A percentile compares a stretch with the other conserved stretches of the same genome.
Evolutionary conservation across 2,888 invertebrate species (phyloP).

Genomic region (Megalurothrips usitatus): DNA sequence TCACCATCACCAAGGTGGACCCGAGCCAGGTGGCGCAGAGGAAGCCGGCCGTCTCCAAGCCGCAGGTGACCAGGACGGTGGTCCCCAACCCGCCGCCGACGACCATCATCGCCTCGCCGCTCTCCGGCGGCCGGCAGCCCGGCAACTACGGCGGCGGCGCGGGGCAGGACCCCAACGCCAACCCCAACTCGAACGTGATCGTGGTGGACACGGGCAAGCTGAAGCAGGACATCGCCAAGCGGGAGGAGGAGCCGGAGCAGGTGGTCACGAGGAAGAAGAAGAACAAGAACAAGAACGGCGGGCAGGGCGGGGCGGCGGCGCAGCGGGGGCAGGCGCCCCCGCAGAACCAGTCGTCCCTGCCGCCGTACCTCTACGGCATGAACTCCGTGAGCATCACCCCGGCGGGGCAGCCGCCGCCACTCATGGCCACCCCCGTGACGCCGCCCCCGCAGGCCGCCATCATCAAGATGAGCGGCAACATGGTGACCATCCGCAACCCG

Average conservation of each 20-base stretch:
- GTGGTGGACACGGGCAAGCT: slow-evolving; percentile 58
- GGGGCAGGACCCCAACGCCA: slow-evolving; percentile 35
- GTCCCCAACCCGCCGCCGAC: neutral
- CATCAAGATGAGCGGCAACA: slow-evolving; percentile 63
- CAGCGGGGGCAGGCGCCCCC: neutral
- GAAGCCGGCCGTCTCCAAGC: slow-evolving; percentile 9
- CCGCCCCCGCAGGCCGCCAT: slow-evolving; percentile 57
- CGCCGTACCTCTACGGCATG: neutral
- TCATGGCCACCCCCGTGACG: neutral
- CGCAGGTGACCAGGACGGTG: neutral
- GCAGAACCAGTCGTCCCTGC: neutral
- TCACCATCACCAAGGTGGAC: slow-evolving; percentile 56
- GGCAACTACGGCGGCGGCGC: neutral
- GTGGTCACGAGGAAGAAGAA: slow-evolving; percentile 44
- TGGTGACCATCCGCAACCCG: slow-evolving; percentile 80
- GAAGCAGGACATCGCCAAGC: slow-evolving; percentile 46
- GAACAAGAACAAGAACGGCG: slow-evolving; percentile 30
- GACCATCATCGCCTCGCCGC: neutral
- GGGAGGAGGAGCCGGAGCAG: slow-evolving; percentile 38
- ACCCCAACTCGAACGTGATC: slow-evolving; percentile 47
- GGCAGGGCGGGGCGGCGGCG: neutral
- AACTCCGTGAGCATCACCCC: neutral
- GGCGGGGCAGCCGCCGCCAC: neutral
- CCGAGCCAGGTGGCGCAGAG: slow-evolving; percentile 45
- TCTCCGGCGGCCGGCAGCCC: neutral